Percentiles rank a stretch among this genome's conserved stretches.
These are phyloP conservation scores for Synanthedon tipuliformis DNA, from an alignment of 2,888 invertebrate species.

Conservation along the genomic window DNA sequence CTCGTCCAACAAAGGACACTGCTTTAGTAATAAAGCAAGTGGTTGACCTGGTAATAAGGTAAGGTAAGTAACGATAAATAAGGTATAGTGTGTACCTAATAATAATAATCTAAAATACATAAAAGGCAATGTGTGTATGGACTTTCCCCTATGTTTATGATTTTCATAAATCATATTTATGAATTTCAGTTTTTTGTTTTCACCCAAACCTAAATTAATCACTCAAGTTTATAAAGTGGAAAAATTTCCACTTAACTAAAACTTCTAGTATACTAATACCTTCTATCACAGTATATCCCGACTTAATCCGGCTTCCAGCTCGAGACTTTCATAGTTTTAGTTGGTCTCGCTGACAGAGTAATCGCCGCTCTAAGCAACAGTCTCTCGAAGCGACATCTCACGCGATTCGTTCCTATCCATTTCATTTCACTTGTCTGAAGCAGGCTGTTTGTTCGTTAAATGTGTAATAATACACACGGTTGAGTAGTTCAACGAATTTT, in stretches of 20 bases:
- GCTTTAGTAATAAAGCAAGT: constrained; percentile 52
- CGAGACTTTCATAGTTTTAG: neutral
- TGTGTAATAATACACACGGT: neutral
- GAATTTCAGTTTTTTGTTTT: too few species aligned
- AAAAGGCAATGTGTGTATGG: too few species aligned
- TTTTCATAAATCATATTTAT: too few species aligned
- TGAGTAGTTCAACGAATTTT: neutral
- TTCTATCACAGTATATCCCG: too few species aligned
- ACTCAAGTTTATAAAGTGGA: too few species aligned
- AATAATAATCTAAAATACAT: too few species aligned
- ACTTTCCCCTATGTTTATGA: too few species aligned
- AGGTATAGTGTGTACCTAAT: too few species aligned
- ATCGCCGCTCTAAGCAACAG: neutral
- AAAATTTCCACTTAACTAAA: too few species aligned
- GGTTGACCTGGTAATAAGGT: constrained; percentile 39
- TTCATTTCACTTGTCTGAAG: constrained; percentile 54
- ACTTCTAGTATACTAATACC: too few species aligned
- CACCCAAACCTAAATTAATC: too few species aligned
- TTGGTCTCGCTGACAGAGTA: neutral
- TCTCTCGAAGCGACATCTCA: constrained; percentile 16
- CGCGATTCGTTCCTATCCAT: constrained; percentile 49
- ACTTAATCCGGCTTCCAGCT: neutral
- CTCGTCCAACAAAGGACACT: constrained; percentile 56
- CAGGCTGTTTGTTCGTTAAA: constrained; percentile 19
- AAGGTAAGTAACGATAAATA: too few species aligned